Conservation (phyloP, 35 echinoderm and acorn worm species). For the Eucidaris tribuloides region DNA sequence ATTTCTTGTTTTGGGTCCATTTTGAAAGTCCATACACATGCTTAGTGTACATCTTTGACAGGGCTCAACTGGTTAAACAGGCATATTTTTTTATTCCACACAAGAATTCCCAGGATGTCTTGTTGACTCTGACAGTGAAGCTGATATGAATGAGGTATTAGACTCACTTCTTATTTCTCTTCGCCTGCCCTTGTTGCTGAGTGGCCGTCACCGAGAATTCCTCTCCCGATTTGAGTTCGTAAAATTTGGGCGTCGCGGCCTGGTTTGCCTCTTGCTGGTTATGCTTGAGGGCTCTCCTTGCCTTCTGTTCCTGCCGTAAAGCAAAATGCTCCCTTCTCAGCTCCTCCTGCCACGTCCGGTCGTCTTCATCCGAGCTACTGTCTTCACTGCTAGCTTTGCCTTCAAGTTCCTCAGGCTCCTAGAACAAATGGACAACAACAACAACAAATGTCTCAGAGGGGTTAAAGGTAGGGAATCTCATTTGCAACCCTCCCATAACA, state of each 20-base stretch:
- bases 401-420: constrained; percentile 50
- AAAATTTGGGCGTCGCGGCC: constrained; percentile 55
- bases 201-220: constrained; percentile 25
- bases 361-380: constrained; percentile 77
- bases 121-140: neutral
- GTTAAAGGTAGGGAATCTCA: too few species aligned
- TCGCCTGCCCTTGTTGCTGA: constrained; percentile 8
- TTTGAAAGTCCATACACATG: neutral
- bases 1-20: neutral
- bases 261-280: neutral
- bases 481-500: too few species aligned
- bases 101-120: too few species aligned
- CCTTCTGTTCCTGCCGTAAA: constrained; percentile 54
- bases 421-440: too few species aligned
- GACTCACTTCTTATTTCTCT: constrained; percentile 46
- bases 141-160: neutral
- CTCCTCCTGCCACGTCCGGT: constrained; percentile 74
- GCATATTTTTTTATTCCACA: too few species aligned
- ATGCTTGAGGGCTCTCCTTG: neutral
- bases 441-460: too few species aligned
- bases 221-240: constrained; percentile 80
- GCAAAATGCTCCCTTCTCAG: constrained; percentile 60
- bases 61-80: neutral
- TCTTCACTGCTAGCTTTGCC: constrained; percentile 61
- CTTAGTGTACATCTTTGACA: neutral